Evolutionary conservation across 1,140 invertebrate species (phyloP), one percentile per base, ranked within the genome.

Genomic region (Drosophila willistoni): DNA sequence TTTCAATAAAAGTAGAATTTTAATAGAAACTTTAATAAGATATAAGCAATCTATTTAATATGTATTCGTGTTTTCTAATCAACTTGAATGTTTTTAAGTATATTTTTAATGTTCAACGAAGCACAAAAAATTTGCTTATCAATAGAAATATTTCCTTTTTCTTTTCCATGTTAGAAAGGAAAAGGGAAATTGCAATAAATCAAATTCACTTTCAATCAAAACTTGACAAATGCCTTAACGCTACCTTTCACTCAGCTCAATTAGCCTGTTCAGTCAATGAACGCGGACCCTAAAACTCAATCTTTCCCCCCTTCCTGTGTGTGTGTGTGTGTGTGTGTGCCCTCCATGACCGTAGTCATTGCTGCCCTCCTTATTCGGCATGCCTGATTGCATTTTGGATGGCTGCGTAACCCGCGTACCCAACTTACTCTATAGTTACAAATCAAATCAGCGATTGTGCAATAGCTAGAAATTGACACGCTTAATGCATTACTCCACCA

Each of bases 381-480:
- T 73, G 81, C 81, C 64, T 85, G 81, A 85, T 87, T 87, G 83
- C 64, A 44, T 71, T 64, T 70, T 25, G 61, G 75, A 64, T 29
- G 29, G 62, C 57, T 71, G 79, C 84, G 83, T 89, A 89, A 83
- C 84, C 77, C 79, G 83, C 83, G 36, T 51, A 51, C 17, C 72
- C 56, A 82, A 70, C 73, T 73, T 64, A 68, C 78, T 56, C 68
- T 51, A 22, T 51, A 51, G 55, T 73, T 67, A 71, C 73, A 79
- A 79, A 82, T 82, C 80, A 74, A 89, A 80, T 80, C 83, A 74
- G 59, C 66, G 77, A 89, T 87, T 87, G 79, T 80, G 84, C 84
- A 87, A 86, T 73, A 78, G 71, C 76, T 83, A 73, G 75, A 87
- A 87, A 74, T 89, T 59, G 84, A 89, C 84, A 87, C 84, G 84